Conservation (phyloP, 2,888 invertebrate species). For the Temnothorax ravouxi region DNA sequence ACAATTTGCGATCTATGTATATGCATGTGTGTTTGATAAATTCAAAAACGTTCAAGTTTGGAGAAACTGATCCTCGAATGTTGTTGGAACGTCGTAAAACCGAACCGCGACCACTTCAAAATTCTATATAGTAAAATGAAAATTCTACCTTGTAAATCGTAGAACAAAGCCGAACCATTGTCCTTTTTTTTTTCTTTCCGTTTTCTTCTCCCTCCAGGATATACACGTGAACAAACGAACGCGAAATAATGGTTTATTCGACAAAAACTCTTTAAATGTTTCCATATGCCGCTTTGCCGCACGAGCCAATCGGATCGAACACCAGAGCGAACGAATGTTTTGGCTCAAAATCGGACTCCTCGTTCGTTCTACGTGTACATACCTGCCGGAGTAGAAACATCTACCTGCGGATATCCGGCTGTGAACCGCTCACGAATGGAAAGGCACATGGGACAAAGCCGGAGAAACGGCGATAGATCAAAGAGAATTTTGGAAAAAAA, state of each 20-base stretch:
- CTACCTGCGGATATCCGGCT: slow-evolving; percentile 36
- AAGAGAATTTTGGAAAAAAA: background rate
- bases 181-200: background rate
- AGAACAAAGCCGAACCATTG: background rate
- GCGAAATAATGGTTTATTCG: background rate
- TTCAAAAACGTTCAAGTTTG: background rate
- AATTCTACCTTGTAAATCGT: background rate
- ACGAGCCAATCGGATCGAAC: background rate
- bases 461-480: background rate
- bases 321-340: background rate
- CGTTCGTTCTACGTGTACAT: background rate
- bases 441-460: background rate
- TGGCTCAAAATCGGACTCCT: background rate
- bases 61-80: background rate
- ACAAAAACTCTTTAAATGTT: background rate
- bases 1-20: too few species aligned
- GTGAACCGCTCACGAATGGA: background rate
- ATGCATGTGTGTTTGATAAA: background rate
- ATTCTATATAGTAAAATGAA: background rate
- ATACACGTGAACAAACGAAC: background rate
- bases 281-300: background rate
- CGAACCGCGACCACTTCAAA: background rate
- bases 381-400: background rate
- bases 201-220: background rate
- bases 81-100: background rate